Evolutionary conservation across 2,113 vertebrate genomes (phyloP).

Genomic region (Tonatia bakeri): DNA sequence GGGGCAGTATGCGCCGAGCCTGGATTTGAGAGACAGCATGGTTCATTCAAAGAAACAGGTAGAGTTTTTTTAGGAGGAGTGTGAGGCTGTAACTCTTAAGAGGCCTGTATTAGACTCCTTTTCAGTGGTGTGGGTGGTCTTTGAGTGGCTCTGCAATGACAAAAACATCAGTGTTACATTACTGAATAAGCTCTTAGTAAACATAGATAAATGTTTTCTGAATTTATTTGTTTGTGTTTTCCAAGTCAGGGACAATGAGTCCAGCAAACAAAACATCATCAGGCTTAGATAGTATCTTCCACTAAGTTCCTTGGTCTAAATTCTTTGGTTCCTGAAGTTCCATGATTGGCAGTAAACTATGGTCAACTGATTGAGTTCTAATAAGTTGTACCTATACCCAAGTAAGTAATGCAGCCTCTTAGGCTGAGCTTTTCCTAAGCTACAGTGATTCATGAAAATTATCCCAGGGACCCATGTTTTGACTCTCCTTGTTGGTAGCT

Average conservation of each 20-base stretch:
- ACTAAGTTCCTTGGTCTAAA: background rate
- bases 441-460: background rate
- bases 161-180: background rate
- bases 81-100: background rate
- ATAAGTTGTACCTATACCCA: background rate
- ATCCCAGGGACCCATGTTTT: background rate
- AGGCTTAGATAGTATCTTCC: background rate
- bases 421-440: background rate
- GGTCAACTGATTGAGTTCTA: background rate
- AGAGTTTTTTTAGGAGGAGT: background rate
- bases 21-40: background rate
- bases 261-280: background rate
- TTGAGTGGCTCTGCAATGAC: background rate
- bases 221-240: slow-evolving; percentile 10
- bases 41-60: background rate
- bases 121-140: background rate
- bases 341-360: background rate
- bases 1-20: background rate
- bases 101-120: background rate
- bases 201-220: background rate
- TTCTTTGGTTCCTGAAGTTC: background rate
- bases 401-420: background rate
- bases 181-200: background rate
- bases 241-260: background rate
- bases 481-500: background rate